A percentile compares a stretch with the other conserved stretches of the same genome.
Conservation (phyloP, 2,797 vertebrate genomes). For the Acanthiza pusilla region DNA sequence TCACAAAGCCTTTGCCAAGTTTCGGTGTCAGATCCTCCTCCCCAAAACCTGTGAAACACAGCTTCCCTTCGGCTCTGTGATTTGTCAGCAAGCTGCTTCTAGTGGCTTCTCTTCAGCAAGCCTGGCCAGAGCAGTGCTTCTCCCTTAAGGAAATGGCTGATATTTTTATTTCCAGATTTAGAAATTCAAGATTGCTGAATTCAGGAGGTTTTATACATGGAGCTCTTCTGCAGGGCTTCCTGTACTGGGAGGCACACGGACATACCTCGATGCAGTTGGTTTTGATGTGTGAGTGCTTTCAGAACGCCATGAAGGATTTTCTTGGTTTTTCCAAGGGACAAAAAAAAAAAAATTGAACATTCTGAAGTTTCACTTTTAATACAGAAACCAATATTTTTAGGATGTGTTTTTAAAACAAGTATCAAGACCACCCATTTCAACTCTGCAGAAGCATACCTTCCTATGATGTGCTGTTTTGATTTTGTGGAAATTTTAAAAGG, state of each 20-base stretch:
- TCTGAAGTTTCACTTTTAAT: not conserved
- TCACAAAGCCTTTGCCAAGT: constrained; percentile 21
- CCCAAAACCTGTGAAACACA: not conserved
- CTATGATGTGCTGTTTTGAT: not conserved
- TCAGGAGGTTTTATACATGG: not conserved
- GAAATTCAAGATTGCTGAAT: not conserved
- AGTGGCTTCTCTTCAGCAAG: not conserved
- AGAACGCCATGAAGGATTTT: not conserved
- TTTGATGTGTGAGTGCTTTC: not conserved
- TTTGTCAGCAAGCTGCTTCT: not conserved
- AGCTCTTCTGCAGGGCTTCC: not conserved
- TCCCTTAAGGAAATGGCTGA: not conserved
- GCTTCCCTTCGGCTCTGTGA: not conserved
- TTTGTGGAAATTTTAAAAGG: not conserved
- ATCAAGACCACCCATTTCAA: not conserved
- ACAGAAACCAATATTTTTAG: not conserved
- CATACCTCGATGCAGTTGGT: fast-evolving
- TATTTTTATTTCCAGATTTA: constrained; percentile 23
- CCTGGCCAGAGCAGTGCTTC: not conserved
- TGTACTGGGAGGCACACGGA: not conserved
- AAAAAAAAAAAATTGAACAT: not conserved
- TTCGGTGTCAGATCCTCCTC: not conserved
- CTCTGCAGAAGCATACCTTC: not conserved
- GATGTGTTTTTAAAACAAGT: not conserved
- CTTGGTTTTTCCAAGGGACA: not conserved